These are phyloP conservation scores for Drosophila ananassae DNA, from an alignment of 1,140 invertebrate genomes.

Conservation along the genomic window DNA sequence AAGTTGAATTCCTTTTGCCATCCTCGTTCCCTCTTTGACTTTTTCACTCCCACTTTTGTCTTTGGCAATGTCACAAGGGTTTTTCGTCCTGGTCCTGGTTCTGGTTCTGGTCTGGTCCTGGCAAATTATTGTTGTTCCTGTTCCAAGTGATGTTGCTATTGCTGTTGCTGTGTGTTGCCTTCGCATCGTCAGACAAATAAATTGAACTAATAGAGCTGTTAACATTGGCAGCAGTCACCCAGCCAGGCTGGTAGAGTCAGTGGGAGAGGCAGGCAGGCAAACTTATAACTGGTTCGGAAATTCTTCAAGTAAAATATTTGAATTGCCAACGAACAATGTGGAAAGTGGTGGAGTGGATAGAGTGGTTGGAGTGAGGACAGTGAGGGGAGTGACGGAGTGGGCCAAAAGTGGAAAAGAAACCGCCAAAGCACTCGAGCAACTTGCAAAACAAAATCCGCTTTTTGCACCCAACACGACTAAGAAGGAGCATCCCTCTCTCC, in stretches of 20 bases:
- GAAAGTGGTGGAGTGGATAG: slow-evolving; percentile 37
- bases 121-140: slow-evolving; percentile 43
- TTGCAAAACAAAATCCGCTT: slow-evolving; percentile 71
- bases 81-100: neutral
- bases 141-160: neutral
- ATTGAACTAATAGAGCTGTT: slow-evolving; percentile 82
- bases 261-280: slow-evolving; percentile 44
- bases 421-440: slow-evolving; percentile 70
- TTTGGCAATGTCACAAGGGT: slow-evolving; percentile 50
- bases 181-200: slow-evolving; percentile 66
- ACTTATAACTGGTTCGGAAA: slow-evolving; percentile 60
- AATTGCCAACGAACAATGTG: slow-evolving; percentile 70
- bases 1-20: slow-evolving; percentile 58
- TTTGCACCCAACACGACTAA: slow-evolving; percentile 15
- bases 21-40: neutral
- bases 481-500: neutral
- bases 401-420: slow-evolving; percentile 47
- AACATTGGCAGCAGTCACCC: slow-evolving; percentile 57
- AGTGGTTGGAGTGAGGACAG: neutral
- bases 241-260: slow-evolving; percentile 7
- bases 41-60: slow-evolving; percentile 54
- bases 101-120: neutral
- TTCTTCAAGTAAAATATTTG: slow-evolving; percentile 74
- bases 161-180: slow-evolving; percentile 4
- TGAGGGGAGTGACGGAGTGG: neutral